Conservation (phyloP, 2,888 invertebrate species). For the Drosophila tanythrix region DNA sequence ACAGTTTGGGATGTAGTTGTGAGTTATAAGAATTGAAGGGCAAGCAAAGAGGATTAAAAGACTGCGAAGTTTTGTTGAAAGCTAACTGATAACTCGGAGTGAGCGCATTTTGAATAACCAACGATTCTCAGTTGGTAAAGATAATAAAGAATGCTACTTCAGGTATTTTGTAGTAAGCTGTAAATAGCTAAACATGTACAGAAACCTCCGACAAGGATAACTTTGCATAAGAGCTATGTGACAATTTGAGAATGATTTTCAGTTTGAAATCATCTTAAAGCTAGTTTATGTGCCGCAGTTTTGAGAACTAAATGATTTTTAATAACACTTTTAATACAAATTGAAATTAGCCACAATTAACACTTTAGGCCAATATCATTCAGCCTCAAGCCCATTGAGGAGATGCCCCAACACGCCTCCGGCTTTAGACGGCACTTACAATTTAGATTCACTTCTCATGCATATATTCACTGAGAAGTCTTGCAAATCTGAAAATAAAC, state of each 20-base stretch:
- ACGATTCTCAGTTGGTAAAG: conserved; percentile 5
- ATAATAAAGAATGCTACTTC: conserved; percentile 3
- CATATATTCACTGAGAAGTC: conserved; percentile 44
- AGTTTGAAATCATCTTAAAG: background rate
- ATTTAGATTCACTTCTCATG: conserved; percentile 21
- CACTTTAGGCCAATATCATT: conserved; percentile 16
- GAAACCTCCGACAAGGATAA: background rate
- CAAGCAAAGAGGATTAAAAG: conserved; percentile 71
- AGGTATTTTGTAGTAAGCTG: too few relatives aligned
- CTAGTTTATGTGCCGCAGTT: background rate
- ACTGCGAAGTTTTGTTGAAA: conserved; percentile 62
- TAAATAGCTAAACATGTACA: background rate
- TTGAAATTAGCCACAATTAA: background rate
- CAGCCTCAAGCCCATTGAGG: conserved; percentile 15
- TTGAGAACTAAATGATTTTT: background rate
- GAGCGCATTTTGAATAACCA: conserved; percentile 20
- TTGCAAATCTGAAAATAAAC: conserved; percentile 65
- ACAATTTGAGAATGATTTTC: background rate
- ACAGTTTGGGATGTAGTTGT: conserved; percentile 27
- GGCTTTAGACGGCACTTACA: background rate
- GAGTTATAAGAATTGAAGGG: conserved; percentile 52
- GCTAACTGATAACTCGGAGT: conserved; percentile 18
- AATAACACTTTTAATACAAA: background rate
- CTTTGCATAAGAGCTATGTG: background rate
- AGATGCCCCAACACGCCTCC: conserved; percentile 11